Conservation (phyloP, 2,113 vertebrate species). For the Bubo bubo region DNA sequence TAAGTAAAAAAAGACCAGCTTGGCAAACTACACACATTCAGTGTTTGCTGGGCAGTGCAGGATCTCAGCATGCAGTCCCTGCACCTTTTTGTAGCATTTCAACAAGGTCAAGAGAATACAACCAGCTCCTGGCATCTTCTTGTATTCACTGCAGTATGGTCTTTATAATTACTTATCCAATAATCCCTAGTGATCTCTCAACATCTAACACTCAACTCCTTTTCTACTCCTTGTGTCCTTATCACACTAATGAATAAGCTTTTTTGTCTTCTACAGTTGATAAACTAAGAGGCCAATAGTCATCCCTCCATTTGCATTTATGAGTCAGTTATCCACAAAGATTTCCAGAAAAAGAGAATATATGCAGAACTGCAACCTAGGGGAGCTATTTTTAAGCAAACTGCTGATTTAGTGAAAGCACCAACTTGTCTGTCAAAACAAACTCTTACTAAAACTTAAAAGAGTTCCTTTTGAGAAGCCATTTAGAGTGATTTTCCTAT, state of each 20-base stretch:
- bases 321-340: background rate
- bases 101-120: background rate
- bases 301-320: background rate
- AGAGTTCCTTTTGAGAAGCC: background rate
- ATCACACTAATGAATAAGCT: background rate
- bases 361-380: background rate
- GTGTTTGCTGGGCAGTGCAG: background rate
- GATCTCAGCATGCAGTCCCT: background rate
- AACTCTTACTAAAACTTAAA: background rate
- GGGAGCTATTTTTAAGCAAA: background rate
- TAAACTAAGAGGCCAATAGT: background rate
- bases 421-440: background rate
- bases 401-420: background rate
- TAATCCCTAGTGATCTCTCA: background rate
- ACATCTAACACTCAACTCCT: background rate
- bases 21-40: background rate
- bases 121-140: background rate
- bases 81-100: background rate
- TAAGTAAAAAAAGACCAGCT: background rate
- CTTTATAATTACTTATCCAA: background rate
- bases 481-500: background rate
- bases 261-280: background rate
- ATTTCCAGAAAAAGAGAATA: background rate
- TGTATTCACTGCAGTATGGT: background rate
- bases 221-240: background rate